Evolutionary conservation across 2,113 vertebrate species (phyloP), one percentile per base, ranked within the genome.

Genomic region (Corapipo altera): DNA sequence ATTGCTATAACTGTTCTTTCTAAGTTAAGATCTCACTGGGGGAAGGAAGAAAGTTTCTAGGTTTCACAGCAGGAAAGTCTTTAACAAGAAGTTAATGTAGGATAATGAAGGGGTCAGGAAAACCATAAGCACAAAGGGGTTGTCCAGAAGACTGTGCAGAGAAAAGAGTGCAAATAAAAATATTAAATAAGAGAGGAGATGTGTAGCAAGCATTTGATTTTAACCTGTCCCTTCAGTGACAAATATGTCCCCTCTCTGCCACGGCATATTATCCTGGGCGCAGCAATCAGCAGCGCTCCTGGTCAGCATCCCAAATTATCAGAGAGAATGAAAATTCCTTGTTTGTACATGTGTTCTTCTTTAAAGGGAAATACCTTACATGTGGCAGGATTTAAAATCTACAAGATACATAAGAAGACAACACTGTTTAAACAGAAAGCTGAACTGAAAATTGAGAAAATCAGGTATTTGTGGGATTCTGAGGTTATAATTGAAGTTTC

Each of bases 1-100:
- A 87, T 91, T 85, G 62, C 77, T 96, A 79, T 85, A 88, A 95
- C 87, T 93, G 86, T 92, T 93, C 90, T 93, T 95, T 89, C 92
- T 93, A 90, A 94, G 93, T 77, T 95, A 91, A 91, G 88, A 88
- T 75, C 81, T 92, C 88, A 39, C 57, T 85, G 70, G 66, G 70
- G 76, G 76, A 77, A 95, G 90, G 65, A 96, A 87, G 64, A 94
- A 95, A 88, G 80, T 82, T 94, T 91, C 88, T 94, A 92, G 91
- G 85, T 89, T 91, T 95, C 80, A 89, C 73, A 93, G 91, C 80
- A 92, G 92, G 88, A 16, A 93, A 81, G 52, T 72, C 66, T 92
- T 89, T 95, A 93, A 95, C 46, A 83, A 94, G 85, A 88, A 95
- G 73, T 88, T 89, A 94, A 80, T 48, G 27, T 70, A 86, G 80